Conservation (phyloP, 2,797 vertebrate genomes). For the Huso huso region DNA sequence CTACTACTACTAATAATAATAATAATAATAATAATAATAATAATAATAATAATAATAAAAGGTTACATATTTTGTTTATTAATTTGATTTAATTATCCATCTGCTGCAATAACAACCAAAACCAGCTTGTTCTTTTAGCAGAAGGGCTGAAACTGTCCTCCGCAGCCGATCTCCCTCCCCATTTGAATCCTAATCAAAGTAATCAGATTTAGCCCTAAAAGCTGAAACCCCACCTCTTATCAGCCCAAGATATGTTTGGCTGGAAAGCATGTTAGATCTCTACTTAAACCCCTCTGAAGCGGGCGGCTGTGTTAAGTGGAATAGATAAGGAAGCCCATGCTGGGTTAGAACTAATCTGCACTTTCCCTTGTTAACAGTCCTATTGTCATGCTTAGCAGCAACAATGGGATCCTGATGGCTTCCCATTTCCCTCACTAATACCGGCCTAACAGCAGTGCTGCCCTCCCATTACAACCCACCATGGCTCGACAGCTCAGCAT, state of each 20-base stretch:
- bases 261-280: background rate
- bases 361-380: conserved; percentile 50
- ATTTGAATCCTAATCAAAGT: too few species aligned
- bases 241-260: background rate
- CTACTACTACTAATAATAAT: too few species aligned
- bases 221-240: too few species aligned
- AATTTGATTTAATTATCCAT: too few species aligned
- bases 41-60: too few species aligned
- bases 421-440: conserved; percentile 64
- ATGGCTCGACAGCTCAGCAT: conserved; percentile 43
- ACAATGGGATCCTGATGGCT: conserved; percentile 59
- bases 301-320: conserved; percentile 9
- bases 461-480: conserved; percentile 50
- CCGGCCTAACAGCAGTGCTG: conserved; percentile 61
- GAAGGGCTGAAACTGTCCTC: too few species aligned
- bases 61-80: too few species aligned
- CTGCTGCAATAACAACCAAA: too few species aligned
- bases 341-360: conserved; percentile 49
- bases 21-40: too few species aligned
- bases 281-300: conserved; percentile 10
- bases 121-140: too few species aligned
- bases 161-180: too few species aligned
- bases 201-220: too few species aligned
- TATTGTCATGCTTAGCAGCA: conserved; percentile 45
- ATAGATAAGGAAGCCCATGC: conserved; percentile 16